Evolutionary conservation across 2,113 vertebrate genomes (phyloP), one percentile per base, ranked within the genome.

Genomic region (Peucedramus taeniatus): DNA sequence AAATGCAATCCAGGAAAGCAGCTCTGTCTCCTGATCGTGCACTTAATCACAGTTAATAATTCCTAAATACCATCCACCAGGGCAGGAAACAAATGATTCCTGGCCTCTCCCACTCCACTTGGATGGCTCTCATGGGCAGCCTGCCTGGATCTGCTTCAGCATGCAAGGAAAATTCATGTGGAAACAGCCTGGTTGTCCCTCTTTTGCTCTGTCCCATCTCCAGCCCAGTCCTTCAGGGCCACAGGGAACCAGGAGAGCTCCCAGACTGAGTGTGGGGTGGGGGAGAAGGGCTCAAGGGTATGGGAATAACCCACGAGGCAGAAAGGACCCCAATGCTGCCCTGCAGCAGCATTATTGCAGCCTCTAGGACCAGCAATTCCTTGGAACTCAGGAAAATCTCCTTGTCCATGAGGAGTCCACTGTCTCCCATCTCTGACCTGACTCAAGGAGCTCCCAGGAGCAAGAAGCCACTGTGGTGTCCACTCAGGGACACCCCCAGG

Each of bases 1-100:
- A 79, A 83, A 56, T 37, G 23, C 66, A 47, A 27, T n/a, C 53
- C 64, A 65, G 44, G 78, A 63, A 84, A 95, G 26, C 89, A 91
- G 80, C 78, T 56, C 72, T 96, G 85, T 80, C 93, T 95, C 81
- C 57, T 77, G 87, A 85, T 68, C 11, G 1, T 80, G 79, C 68
- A 71, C 71, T 93, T 96, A 84, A 92, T 95, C 50, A 75, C 60
- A 40, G 40, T 66, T 93, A 88, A 95, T 86, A 70, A 90, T 42
- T 66, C 69, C 87, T 93, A 82, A 95, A 92, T 72, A 85, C n/a
- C 93, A 53, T 2, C 59, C 44, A 26, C 61, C 12, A 6, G 69
- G 76, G 93, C 47, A 89, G 47, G 45, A 90, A 86, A 89, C 33
- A 71, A 85, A 61, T 33, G 5, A 39, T 31, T 79, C 80, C 53